These are phyloP conservation scores for Seladonia tumulorum DNA, from an alignment of 2,888 invertebrate genomes.

Conservation along the genomic window DNA sequence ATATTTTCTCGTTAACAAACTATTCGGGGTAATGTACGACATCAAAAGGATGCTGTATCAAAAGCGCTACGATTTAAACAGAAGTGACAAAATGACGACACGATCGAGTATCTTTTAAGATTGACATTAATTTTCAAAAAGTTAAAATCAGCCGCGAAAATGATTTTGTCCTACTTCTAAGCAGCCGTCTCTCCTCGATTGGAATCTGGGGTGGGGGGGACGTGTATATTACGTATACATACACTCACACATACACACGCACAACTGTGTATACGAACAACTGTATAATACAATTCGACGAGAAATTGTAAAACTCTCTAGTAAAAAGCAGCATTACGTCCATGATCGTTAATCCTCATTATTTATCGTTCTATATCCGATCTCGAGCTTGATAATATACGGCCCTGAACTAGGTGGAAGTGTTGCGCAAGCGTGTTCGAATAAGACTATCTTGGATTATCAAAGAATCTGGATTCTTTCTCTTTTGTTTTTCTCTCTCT, in stretches of 20 bases:
- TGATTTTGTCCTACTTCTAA: neutral
- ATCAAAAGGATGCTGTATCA: neutral
- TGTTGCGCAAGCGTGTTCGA: neutral
- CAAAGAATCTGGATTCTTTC: neutral
- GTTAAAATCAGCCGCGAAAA: neutral
- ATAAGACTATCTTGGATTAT: neutral
- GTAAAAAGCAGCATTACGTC: neutral
- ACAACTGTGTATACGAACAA: conserved; percentile 2
- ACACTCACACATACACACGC: conserved; percentile 8
- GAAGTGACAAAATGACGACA: too few species aligned
- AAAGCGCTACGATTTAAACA: neutral
- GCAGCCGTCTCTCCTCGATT: conserved; percentile 44
- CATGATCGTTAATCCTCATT: neutral
- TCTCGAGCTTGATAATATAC: neutral
- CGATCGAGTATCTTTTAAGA: neutral
- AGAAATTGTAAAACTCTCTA: neutral
- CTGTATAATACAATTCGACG: conserved; percentile 33
- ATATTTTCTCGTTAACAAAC: neutral
- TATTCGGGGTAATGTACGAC: neutral
- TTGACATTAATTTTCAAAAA: neutral
- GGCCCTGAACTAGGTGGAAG: neutral
- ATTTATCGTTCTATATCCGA: neutral
- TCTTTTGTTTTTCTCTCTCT: neutral
- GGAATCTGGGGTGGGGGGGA: conserved; percentile 9
- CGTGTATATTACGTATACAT: conserved; percentile 32